phyloP scores from a whole-genome alignment of 2,888 invertebrate species.

The Drosophila paranaensis region DNA sequence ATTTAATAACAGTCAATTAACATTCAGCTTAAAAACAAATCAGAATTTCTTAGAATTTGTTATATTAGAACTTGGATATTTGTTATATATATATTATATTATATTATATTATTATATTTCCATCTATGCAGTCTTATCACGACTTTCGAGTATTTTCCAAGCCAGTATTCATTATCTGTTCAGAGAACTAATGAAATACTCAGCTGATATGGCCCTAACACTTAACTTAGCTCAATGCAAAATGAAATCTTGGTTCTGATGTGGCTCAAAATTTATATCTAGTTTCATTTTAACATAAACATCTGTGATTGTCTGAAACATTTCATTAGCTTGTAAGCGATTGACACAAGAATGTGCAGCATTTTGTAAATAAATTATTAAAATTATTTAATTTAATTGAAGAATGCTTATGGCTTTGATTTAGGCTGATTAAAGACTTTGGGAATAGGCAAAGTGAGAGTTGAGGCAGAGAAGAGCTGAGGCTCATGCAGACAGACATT shows the following conservation, averaged over 20 bases:
- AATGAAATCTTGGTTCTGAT: slow-evolving; percentile 7
- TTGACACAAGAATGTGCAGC: not conserved
- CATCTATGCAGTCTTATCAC: too few species aligned
- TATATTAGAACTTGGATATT: not conserved
- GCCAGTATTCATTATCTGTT: slow-evolving; percentile 14
- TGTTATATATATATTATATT: too few species aligned
- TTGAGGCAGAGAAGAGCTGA: too few species aligned
- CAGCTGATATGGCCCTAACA: not conserved
- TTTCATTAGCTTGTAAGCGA: slow-evolving; percentile 44
- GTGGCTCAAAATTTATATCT: slow-evolving; percentile 12
- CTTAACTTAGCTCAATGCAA: not conserved
- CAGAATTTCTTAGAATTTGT: not conserved
- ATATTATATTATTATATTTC: too few species aligned
- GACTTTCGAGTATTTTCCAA: not conserved
- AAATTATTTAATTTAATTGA: slow-evolving; percentile 1
- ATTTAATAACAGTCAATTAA: not conserved
- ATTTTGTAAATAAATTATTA: slow-evolving; percentile 39
- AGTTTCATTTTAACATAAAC: slow-evolving; percentile 40
- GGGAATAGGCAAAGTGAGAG: too few species aligned
- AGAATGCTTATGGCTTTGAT: not conserved
- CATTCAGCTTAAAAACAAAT: not conserved
- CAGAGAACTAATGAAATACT: slow-evolving; percentile 20
- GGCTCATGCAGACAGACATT: too few species aligned
- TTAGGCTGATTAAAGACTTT: too few species aligned
- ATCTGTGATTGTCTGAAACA: slow-evolving; percentile 58